Conservation (phyloP, 2,888 invertebrate species). For the Temnothorax rugatulus region DNA sequence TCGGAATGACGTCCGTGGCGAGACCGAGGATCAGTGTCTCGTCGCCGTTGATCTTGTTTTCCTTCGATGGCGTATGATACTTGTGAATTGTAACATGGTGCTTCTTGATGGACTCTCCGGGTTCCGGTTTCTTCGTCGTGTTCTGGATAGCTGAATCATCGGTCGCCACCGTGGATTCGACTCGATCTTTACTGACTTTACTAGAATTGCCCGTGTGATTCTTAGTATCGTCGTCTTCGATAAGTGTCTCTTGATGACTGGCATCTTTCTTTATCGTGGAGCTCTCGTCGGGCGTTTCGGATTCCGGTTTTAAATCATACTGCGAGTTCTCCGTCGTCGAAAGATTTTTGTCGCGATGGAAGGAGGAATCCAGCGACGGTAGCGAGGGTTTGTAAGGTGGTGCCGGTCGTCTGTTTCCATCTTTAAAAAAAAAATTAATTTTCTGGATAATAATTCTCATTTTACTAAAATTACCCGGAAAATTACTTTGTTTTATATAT, state of each 20-base stretch:
- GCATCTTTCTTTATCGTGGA: conserved; percentile 63
- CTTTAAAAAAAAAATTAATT: conserved; percentile 61
- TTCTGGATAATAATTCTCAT: conserved; percentile 8
- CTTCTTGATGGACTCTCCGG: conserved; percentile 70
- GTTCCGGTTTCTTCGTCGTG: conserved; percentile 54
- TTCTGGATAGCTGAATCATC: conserved; percentile 42
- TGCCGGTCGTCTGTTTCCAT: conserved; percentile 79
- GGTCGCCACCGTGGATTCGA: conserved; percentile 25
- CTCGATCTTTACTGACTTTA: conserved; percentile 9
- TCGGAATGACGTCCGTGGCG: conserved; percentile 55
- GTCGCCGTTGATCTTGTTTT: conserved; percentile 77
- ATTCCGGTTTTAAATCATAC: conserved; percentile 63
- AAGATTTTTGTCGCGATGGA: conserved; percentile 72
- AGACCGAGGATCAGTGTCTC: conserved; percentile 80
- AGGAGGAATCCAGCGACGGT: conserved; percentile 67
- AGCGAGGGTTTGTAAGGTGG: conserved; percentile 82
- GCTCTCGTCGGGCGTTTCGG: conserved; percentile 44
- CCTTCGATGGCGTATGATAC: conserved; percentile 79
- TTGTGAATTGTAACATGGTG: conserved; percentile 63
- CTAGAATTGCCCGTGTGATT: conserved; percentile 26
- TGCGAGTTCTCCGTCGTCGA: conserved; percentile 65
- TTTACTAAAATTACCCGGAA: background rate
- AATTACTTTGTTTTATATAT: background rate
- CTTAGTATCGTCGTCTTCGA: conserved; percentile 24
- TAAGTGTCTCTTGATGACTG: conserved; percentile 45